A percentile compares a stretch with the other conserved stretches of the same genome.
These are phyloP conservation scores for Cheirogaleus major DNA, from an alignment of 2,797 vertebrate genomes.

Conservation along the genomic window DNA sequence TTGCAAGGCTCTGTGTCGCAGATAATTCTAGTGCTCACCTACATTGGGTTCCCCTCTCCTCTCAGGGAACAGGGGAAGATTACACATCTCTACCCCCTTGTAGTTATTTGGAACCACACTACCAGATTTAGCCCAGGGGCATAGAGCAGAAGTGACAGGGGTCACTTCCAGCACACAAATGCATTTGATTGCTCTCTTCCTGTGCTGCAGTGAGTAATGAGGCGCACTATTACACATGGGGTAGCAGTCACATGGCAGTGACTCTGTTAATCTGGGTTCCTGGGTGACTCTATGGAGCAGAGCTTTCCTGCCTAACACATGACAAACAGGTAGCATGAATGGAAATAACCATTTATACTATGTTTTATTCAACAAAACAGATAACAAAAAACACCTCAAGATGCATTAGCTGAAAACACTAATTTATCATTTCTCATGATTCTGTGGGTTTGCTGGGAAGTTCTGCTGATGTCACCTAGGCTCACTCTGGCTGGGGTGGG, in stretches of 20 bases:
- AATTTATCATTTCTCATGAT: not conserved
- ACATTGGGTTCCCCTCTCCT: not conserved
- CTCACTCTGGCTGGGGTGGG: not conserved
- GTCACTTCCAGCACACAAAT: not conserved
- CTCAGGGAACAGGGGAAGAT: not conserved
- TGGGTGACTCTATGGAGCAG: not conserved
- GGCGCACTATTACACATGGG: not conserved
- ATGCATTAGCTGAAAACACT: not conserved
- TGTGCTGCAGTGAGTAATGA: not conserved
- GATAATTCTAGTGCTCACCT: not conserved
- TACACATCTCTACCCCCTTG: rapidly evolving
- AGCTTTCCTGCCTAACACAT: not conserved
- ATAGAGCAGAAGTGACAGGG: not conserved
- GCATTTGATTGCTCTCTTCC: not conserved
- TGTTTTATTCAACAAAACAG: not conserved
- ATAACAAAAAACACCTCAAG: not conserved
- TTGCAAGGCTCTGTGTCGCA: not conserved
- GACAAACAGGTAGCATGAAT: not conserved
- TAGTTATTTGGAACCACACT: not conserved
- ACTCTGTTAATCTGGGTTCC: not conserved
- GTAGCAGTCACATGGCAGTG: too few relatives aligned
- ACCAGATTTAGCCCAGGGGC: not conserved
- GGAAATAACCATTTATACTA: not conserved
- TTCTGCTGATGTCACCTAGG: not conserved
- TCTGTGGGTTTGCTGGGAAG: not conserved